A percentile compares a stretch with the other conserved stretches of the same genome.
Evolutionary conservation across 2,797 vertebrate species (phyloP).

Genomic region (Gymnopithys bicolor): DNA sequence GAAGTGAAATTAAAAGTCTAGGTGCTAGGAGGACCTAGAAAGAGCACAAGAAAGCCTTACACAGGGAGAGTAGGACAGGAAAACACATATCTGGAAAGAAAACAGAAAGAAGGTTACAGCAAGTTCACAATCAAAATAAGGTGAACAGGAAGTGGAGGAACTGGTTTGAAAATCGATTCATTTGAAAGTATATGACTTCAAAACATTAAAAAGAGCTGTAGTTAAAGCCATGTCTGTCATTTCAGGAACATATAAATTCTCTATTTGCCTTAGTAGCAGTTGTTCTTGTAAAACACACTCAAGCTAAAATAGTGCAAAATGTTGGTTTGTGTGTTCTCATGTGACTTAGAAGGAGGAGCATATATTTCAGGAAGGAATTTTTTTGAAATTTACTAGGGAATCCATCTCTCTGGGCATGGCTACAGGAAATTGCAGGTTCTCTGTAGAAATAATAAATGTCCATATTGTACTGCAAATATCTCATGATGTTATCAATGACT

Average conservation of each 20-base stretch:
- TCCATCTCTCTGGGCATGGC: not conserved
- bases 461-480: not conserved
- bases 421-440: not conserved
- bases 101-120: not conserved
- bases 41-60: not conserved
- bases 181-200: not conserved
- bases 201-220: not conserved
- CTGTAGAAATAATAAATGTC: not conserved
- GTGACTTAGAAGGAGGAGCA: not conserved
- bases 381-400: not conserved
- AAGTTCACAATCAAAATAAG: not conserved
- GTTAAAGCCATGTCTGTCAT: not conserved
- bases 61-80: not conserved
- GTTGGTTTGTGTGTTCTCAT: not conserved
- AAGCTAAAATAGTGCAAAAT: not conserved
- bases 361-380: not conserved
- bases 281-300: not conserved
- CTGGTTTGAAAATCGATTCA: not conserved
- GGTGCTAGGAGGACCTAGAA: not conserved
- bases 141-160: not conserved
- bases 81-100: not conserved
- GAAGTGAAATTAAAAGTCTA: not conserved
- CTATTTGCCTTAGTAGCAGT: not conserved
- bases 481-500: not conserved
- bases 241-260: not conserved